Evolutionary conservation across 2,113 vertebrate species (phyloP), one percentile per base, ranked within the genome.

Genomic region (Podiceps cristatus): DNA sequence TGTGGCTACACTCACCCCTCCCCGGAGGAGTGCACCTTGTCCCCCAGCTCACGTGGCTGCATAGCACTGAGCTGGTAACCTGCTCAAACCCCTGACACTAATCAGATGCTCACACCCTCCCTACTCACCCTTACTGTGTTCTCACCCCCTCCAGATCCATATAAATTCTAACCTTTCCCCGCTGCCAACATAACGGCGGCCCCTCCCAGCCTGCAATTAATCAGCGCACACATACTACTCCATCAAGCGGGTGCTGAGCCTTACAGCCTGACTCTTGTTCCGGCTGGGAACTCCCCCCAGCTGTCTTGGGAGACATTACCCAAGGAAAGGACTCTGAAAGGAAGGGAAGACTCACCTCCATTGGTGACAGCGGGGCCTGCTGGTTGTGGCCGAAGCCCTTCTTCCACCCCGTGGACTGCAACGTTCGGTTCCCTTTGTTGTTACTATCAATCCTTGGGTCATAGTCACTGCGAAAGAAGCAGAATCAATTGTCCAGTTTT

Each of bases 311-410:
- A 89, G 37, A 67, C 18, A 27, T 37, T 33, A 64, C 15, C 37
- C 37, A 37, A 9, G 37, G 37, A 37, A 37, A 37, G 37, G 37
- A 9, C 37, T 37, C 37, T 37, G 37, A 71, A 74, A 59, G 86
- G 78, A 84, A 94, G 9, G 56, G 68, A 96, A 95, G 72, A 71
- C 85, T 98, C 82, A 98, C 98, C 98, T 98, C 98, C 88, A 97
- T 37, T 11, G 98, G 95, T 19, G 98, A 98, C 25, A 95, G 45
- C 86, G 98, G 93, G 86, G 98, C 98, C 76, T 98, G 98, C 94
- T 98, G 98, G 80, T 96, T 98, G 94, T 97, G 89, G 81, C 98
- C 95, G 0, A 98, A 94, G 79, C 98, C 98, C 67, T 98, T 98
- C 90, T 95, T 98, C 98, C 98, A 98, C 67, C 98, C 98, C 0